Evolutionary conservation across 1,140 invertebrate genomes (phyloP).

Genomic region (Phocides pigmalion): DNA sequence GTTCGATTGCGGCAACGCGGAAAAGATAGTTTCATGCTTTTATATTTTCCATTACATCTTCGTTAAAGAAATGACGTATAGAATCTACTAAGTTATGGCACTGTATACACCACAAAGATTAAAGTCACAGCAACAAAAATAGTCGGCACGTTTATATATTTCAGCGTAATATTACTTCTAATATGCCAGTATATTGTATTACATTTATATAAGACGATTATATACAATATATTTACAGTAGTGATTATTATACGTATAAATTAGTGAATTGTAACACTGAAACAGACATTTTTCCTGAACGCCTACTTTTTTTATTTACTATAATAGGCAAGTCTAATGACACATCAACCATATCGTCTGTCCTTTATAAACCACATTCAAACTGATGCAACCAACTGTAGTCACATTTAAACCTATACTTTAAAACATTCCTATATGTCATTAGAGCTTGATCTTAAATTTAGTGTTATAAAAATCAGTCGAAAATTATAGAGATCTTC

Average conservation of each 20-base stretch:
- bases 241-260: conserved; percentile 6
- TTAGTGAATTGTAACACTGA: not conserved
- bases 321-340: conserved; percentile 1
- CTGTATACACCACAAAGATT: no score
- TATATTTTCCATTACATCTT: no score
- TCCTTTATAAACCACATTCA: conserved; percentile 1
- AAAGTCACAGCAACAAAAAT: no score
- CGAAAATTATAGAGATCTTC: conserved; percentile 48
- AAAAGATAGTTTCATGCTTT: no score
- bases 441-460: conserved; percentile 5
- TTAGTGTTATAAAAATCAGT: conserved; percentile 49
- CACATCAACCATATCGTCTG: conserved; percentile 14
- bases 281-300: no score
- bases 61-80: no score
- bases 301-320: not conserved
- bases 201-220: conserved; percentile 1
- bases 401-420: not conserved
- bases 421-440: not conserved
- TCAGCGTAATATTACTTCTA: not conserved
- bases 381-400: conserved; percentile 6
- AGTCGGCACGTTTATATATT: no score
- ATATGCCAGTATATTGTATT: not conserved
- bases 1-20: no score
- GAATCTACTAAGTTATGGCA: no score
- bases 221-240: conserved; percentile 14